These are phyloP conservation scores for Psittacula cyanocephala DNA, from an alignment of 2,113 vertebrate genomes.

Conservation along the genomic window DNA sequence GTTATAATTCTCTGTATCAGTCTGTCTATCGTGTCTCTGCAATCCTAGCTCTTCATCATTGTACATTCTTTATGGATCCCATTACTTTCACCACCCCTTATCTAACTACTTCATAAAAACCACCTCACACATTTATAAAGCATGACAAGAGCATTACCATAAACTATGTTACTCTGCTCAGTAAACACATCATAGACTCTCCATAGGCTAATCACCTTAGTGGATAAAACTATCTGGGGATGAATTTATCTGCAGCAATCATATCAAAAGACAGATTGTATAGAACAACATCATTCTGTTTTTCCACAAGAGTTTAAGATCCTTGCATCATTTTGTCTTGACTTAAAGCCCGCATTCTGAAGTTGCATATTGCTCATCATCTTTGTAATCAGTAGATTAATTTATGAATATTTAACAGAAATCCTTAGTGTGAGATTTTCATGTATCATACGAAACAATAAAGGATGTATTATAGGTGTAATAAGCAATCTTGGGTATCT, in stretches of 20 bases:
- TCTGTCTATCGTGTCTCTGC: conserved; percentile 20
- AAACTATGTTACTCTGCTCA: conserved; percentile 12
- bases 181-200: conserved; percentile 18
- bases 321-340: background rate
- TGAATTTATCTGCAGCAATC: conserved; percentile 46
- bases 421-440: background rate
- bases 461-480: background rate
- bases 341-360: background rate
- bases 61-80: conserved; percentile 25
- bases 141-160: conserved; percentile 51
- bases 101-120: conserved; percentile 56
- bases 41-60: conserved; percentile 16
- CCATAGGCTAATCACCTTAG: conserved; percentile 47
- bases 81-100: conserved; percentile 59
- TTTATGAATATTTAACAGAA: background rate
- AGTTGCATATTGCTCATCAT: background rate
- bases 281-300: background rate
- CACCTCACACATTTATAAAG: conserved; percentile 19
- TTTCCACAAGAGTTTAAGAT: background rate
- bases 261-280: conserved; percentile 17
- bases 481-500: background rate
- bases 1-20: conserved; percentile 38
- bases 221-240: conserved; percentile 23
- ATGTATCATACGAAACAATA: background rate
- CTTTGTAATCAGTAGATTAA: background rate